Evolutionary conservation across 2,888 invertebrate genomes (phyloP).

Genomic region (Phytoseiulus persimilis): DNA sequence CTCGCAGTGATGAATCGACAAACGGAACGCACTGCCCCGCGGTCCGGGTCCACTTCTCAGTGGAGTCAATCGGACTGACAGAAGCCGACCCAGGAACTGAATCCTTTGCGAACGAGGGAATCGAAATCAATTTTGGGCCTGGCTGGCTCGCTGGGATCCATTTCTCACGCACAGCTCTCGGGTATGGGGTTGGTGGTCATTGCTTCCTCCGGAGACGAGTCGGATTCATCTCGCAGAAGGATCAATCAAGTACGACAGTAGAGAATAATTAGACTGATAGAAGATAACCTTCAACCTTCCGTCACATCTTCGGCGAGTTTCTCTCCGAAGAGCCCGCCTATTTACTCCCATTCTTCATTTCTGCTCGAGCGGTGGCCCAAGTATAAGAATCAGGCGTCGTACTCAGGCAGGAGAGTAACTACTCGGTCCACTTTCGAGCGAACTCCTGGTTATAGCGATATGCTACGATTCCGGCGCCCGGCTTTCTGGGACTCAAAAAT

Average conservation of each 20-base stretch:
- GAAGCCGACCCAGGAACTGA: neutral
- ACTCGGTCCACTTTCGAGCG: no score
- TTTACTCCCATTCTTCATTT: neutral
- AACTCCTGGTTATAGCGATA: no score
- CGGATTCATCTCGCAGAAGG: no score
- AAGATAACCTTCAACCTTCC: neutral
- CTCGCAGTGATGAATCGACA: neutral
- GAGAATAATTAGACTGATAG: neutral
- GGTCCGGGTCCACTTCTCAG: neutral
- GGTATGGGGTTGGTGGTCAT: no score
- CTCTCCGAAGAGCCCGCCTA: neutral
- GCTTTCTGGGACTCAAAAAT: neutral
- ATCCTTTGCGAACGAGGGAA: neutral
- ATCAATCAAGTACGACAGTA: neutral
- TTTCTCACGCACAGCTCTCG: no score
- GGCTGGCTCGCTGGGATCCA: no score
- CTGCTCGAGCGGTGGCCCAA: neutral
- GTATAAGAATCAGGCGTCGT: neutral
- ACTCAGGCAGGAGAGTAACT: no score
- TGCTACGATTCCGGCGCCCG: no score
- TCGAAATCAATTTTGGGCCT: no score
- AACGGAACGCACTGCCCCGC: neutral
- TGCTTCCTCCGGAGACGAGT: neutral
- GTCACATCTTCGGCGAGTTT: neutral
- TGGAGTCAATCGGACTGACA: neutral